Conservation (phyloP, 2,888 invertebrate genomes). For the Eilema griseolum region DNA sequence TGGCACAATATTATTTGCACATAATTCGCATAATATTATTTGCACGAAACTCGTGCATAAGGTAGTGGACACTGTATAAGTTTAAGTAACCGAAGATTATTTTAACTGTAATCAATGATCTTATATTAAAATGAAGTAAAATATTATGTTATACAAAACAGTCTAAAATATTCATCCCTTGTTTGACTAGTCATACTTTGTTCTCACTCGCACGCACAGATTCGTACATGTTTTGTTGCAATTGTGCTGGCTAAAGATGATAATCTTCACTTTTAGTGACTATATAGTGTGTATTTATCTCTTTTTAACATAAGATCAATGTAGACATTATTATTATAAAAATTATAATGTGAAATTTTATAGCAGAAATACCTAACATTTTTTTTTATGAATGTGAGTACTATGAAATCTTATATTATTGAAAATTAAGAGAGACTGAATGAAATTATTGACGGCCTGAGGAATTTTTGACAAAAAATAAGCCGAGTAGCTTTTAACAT, state of each 20-base stretch:
- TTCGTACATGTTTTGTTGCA: too few species aligned
- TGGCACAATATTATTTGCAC: too few species aligned
- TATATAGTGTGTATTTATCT: neutral
- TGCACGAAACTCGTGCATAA: too few species aligned
- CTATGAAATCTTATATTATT: neutral
- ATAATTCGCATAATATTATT: too few species aligned
- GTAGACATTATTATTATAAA: neutral
- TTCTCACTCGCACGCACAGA: too few species aligned
- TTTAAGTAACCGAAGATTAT: neutral
- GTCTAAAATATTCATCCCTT: too few species aligned
- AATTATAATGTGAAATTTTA: neutral
- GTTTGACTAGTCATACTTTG: too few species aligned
- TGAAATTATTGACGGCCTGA: slow-evolving; percentile 5
- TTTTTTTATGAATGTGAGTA: neutral
- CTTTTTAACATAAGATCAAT: neutral
- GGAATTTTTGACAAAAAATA: slow-evolving; percentile 4
- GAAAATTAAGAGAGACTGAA: slow-evolving; percentile 13
- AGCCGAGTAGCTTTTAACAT: neutral
- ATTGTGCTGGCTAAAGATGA: neutral
- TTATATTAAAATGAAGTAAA: neutral
- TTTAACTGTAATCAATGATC: neutral
- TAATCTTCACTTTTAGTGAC: neutral
- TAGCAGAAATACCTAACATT: neutral
- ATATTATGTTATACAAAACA: too few species aligned
- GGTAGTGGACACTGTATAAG: too few species aligned